phyloP scores from a whole-genome alignment of 2,888 invertebrate genomes.

The Amphipoea oculea region DNA sequence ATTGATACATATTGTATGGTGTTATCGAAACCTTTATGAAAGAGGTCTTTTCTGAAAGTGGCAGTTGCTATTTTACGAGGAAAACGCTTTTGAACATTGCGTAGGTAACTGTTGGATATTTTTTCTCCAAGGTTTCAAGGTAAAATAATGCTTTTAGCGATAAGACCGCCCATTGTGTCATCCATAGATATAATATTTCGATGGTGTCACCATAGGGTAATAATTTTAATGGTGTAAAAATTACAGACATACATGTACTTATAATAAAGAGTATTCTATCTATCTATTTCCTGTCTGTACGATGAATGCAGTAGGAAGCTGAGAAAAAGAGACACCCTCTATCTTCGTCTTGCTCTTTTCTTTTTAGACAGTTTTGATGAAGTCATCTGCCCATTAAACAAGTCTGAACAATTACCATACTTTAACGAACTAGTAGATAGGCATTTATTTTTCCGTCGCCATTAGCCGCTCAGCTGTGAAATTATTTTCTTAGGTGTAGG shows the following conservation, averaged over 20 bases:
- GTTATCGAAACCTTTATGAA: not conserved
- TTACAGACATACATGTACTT: too few relatives aligned
- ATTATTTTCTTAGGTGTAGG: constrained; percentile 9
- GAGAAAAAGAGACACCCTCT: not conserved
- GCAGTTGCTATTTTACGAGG: not conserved
- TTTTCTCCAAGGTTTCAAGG: not conserved
- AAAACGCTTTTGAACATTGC: not conserved
- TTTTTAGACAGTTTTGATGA: not conserved
- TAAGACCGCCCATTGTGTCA: not conserved
- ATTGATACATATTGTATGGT: not conserved
- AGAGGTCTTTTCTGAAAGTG: not conserved
- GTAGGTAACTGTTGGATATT: not conserved
- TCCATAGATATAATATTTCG: not conserved
- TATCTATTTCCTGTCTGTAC: not conserved
- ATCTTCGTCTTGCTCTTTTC: not conserved
- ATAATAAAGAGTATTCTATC: not conserved
- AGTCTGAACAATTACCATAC: constrained; percentile 4
- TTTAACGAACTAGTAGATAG: not conserved
- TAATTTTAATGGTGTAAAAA: not conserved
- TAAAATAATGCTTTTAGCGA: not conserved
- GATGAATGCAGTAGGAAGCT: not conserved
- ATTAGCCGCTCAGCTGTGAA: constrained; percentile 6
- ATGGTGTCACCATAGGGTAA: not conserved
- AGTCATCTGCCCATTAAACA: not conserved
- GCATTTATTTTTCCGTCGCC: not conserved